Conservation (phyloP, 2,113 vertebrate species). For the Microcebus tavaratra region DNA sequence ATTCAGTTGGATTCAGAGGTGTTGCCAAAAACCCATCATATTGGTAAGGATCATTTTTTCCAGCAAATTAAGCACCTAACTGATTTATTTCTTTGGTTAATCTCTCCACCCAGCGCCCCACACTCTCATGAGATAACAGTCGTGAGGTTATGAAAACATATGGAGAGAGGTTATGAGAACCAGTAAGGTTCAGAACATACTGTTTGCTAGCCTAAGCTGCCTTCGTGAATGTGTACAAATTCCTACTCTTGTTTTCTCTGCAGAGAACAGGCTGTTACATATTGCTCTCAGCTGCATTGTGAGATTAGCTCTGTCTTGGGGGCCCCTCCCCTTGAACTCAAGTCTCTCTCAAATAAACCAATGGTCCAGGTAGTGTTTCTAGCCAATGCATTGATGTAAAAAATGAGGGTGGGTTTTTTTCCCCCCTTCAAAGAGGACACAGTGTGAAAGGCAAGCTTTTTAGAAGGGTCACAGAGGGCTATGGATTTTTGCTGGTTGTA, state of each 20-base stretch:
- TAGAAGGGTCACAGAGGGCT: conserved; percentile 45
- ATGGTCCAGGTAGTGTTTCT: not conserved
- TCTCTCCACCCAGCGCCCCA: not conserved
- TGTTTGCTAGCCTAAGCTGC: not conserved
- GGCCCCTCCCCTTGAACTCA: not conserved
- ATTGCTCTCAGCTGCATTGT: not conserved
- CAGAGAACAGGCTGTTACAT: not conserved
- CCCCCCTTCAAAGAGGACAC: not conserved
- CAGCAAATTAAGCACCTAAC: conserved; percentile 31
- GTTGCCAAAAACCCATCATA: not conserved
- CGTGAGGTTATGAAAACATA: conserved; percentile 55
- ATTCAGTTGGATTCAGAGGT: not conserved
- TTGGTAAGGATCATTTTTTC: not conserved
- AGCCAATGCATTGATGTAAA: not conserved
- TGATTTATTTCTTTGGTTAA: conserved; percentile 22
- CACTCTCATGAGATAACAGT: not conserved
- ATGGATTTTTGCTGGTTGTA: conserved; percentile 54
- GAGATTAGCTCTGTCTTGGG: not conserved
- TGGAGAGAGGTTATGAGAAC: conserved; percentile 29
- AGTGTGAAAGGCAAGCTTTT: not conserved
- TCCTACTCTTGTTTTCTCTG: conserved; percentile 6
- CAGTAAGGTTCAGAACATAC: not conserved
- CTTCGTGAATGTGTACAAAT: not conserved
- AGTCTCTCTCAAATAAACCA: conserved; percentile 41
- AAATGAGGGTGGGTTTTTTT: conserved; percentile 39